A percentile compares a stretch with the other conserved stretches of the same genome.
Evolutionary conservation across 2,113 vertebrate genomes (phyloP).

Genomic region (Sorex fumeus): DNA sequence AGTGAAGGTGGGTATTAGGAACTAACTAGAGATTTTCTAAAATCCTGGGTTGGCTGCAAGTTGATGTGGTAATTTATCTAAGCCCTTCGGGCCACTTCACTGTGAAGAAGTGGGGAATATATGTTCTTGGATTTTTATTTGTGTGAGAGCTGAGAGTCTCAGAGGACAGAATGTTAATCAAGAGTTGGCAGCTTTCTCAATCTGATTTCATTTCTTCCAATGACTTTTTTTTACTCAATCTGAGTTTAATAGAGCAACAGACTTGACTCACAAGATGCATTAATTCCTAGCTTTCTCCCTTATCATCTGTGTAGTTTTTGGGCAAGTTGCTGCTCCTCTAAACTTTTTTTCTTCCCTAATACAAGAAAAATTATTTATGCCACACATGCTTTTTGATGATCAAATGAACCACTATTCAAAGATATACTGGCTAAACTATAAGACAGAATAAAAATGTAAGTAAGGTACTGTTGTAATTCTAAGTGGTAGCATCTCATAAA

Average conservation of each 20-base stretch:
- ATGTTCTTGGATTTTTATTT: constrained; percentile 25
- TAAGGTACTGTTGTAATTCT: neutral
- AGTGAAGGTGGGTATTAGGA: constrained; percentile 56
- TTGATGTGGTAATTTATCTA: constrained; percentile 48
- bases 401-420: constrained; percentile 46
- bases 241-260: constrained; percentile 42
- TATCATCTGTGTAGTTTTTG: constrained; percentile 15
- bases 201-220: constrained; percentile 21
- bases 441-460: neutral
- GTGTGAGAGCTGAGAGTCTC: constrained; percentile 25
- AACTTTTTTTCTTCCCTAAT: constrained; percentile 51
- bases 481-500: neutral
- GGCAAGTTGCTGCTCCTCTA: constrained; percentile 5
- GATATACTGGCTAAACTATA: neutral
- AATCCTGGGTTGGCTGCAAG: constrained; percentile 40
- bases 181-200: constrained; percentile 24
- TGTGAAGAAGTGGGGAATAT: neutral
- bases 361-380: neutral
- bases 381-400: constrained; percentile 10
- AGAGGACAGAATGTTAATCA: constrained; percentile 9
- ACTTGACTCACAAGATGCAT: constrained; percentile 47
- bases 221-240: constrained; percentile 46
- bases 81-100: neutral
- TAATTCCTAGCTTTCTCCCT: constrained; percentile 31
- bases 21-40: constrained; percentile 47